These are phyloP conservation scores for Sphecodes monilicornis DNA, from an alignment of 2,888 invertebrate genomes.

Conservation along the genomic window DNA sequence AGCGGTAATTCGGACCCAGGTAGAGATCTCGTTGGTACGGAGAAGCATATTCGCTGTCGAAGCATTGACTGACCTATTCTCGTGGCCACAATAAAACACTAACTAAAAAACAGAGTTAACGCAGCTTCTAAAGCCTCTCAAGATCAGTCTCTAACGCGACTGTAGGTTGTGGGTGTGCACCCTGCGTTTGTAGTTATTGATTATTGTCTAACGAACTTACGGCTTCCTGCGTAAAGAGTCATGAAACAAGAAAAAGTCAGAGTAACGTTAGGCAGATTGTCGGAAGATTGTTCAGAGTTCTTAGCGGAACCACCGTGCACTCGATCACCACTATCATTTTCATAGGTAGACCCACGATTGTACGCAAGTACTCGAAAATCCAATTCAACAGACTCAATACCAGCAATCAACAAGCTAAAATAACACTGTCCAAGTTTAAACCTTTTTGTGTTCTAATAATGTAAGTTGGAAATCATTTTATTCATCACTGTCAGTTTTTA, in stretches of 20 bases:
- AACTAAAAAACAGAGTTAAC: conserved; percentile 52
- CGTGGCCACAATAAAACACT: conserved; percentile 63
- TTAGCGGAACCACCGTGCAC: conserved; percentile 70
- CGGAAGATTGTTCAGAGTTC: conserved; percentile 38
- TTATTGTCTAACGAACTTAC: conserved; percentile 87
- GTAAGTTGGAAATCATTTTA: not conserved
- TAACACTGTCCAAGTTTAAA: not conserved
- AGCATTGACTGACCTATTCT: conserved; percentile 64
- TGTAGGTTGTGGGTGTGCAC: conserved; percentile 53
- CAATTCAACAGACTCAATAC: conserved; percentile 20
- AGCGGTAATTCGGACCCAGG: conserved; percentile 56
- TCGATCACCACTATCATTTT: conserved; percentile 60
- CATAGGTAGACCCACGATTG: conserved; percentile 8
- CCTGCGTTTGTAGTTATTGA: conserved; percentile 69
- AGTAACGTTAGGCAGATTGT: conserved; percentile 61
- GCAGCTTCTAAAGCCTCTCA: conserved; percentile 60
- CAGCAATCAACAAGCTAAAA: conserved; percentile 13
- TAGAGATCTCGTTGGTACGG: conserved; percentile 64
- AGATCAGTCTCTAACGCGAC: conserved; percentile 57
- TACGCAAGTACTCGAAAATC: not conserved
- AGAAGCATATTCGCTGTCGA: conserved; percentile 63
- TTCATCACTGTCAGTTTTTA: not conserved
- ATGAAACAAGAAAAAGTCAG: conserved; percentile 80
- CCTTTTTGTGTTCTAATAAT: not conserved
- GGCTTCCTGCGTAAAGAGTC: conserved; percentile 88